Conservation (phyloP, 2,797 vertebrate genomes). For the Danio choprae region DNA sequence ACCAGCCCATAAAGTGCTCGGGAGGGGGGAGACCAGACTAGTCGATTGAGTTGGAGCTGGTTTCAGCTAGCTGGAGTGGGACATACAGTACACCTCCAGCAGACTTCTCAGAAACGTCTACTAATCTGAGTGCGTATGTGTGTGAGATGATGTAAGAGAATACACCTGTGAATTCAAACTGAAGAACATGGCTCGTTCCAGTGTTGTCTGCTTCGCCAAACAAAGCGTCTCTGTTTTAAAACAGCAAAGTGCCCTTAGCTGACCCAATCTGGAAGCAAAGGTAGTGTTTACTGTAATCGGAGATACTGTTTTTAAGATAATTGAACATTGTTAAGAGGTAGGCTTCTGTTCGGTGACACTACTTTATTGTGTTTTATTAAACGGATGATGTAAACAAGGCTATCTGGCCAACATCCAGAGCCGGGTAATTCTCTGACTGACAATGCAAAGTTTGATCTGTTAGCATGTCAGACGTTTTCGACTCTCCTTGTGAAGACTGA, state of each 20-base stretch:
- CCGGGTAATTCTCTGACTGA: constrained; percentile 15
- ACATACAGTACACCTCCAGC: constrained; percentile 41
- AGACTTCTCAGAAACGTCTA: constrained; percentile 46
- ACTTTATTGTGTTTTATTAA: constrained; percentile 39
- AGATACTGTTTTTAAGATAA: constrained; percentile 46
- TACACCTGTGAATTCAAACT: constrained; percentile 46
- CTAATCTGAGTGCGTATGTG: constrained; percentile 34
- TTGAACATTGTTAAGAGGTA: constrained; percentile 41
- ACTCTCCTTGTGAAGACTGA: too few species aligned
- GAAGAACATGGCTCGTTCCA: constrained; percentile 32
- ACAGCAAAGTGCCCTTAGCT: constrained; percentile 36
- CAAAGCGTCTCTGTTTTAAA: constrained; percentile 52
- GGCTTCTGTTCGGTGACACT: constrained; percentile 45
- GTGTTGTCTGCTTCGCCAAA: constrained; percentile 39
- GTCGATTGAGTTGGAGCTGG: constrained; percentile 81
- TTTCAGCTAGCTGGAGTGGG: constrained; percentile 75
- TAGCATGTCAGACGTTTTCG: constrained; percentile 17
- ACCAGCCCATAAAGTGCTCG: constrained; percentile 83
- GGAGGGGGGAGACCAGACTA: constrained; percentile 71
- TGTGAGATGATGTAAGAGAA: constrained; percentile 23
- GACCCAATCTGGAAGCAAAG: constrained; percentile 41
- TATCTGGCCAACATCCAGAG: constrained; percentile 16
- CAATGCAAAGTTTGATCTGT: constrained; percentile 30
- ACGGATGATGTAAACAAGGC: constrained; percentile 38
- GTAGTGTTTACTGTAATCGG: constrained; percentile 53